Conservation (phyloP, 2,888 invertebrate species). For the Tetranychus truncatus region DNA sequence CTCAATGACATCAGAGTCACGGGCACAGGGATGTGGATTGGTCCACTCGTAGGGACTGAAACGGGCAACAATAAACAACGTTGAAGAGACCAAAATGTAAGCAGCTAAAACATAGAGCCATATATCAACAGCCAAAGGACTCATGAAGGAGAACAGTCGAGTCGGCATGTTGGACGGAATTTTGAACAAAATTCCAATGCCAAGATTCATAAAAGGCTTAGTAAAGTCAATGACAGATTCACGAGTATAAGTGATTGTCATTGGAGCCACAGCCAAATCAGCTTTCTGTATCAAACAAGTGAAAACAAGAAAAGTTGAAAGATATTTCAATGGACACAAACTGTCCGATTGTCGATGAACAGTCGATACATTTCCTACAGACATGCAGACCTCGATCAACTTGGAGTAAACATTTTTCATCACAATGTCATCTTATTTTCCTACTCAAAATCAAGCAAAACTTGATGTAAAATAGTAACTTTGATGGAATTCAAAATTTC, state of each 20-base stretch:
- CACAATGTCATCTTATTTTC: not conserved
- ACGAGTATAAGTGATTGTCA: conserved; percentile 91
- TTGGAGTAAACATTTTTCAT: not conserved
- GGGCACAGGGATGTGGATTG: conserved; percentile 33
- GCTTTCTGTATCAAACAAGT: conserved; percentile 49
- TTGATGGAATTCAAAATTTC: no score
- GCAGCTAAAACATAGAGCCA: conserved; percentile 85
- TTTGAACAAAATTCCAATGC: conserved; percentile 38
- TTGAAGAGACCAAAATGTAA: conserved; percentile 78
- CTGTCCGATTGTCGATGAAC: not conserved
- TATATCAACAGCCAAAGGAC: conserved; percentile 84
- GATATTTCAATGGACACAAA: not conserved
- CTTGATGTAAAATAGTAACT: no score
- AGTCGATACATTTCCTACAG: not conserved
- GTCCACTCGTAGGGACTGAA: conserved; percentile 62
- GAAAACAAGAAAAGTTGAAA: conserved; percentile 1
- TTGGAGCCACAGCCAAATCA: conserved; percentile 84
- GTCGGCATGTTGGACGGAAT: conserved; percentile 73
- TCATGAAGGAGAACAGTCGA: conserved; percentile 80
- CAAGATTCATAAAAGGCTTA: conserved; percentile 92
- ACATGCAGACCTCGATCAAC: not conserved
- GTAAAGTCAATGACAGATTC: conserved; percentile 92
- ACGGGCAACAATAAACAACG: conserved; percentile 83
- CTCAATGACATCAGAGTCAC: conserved; percentile 50
- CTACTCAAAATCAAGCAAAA: no score